Conservation (phyloP, 2,888 invertebrate species). For the Macrostomum cliftonense region DNA sequence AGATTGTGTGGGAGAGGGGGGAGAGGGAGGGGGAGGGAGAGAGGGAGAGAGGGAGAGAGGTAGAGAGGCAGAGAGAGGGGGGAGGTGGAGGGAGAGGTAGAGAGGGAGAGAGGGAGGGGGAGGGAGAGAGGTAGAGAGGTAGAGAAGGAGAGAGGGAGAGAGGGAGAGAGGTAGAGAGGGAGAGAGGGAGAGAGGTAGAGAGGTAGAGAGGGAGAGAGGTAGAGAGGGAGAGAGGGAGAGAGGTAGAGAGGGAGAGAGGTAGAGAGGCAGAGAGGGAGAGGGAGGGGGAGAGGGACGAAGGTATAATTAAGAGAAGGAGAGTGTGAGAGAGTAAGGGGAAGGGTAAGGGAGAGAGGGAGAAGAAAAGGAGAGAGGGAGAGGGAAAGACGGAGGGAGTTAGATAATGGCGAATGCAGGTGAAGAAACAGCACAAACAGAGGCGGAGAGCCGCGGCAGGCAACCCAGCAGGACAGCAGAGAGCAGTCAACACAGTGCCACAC, state of each 20-base stretch:
- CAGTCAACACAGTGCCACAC: too few relatives aligned
- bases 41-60: neutral
- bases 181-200: neutral
- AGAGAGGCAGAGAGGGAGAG: neutral
- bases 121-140: neutral
- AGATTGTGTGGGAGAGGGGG: neutral
- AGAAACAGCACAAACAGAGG: too few relatives aligned
- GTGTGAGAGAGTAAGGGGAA: neutral
- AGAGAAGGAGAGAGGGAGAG: neutral
- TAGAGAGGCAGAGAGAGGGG: neutral
- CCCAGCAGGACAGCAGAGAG: too few relatives aligned
- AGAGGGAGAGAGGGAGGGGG: neutral
- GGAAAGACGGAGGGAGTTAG: neutral
- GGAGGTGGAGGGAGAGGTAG: neutral
- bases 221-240: neutral
- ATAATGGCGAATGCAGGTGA: too few relatives aligned
- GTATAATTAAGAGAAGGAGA: too few relatives aligned
- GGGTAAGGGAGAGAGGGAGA: neutral
- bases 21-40: neutral
- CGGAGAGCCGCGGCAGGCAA: too few relatives aligned
- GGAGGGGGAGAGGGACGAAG: neutral
- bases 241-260: neutral
- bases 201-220: neutral
- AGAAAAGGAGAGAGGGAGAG: neutral
- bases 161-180: neutral